Base-by-base conservation (phyloP, 1,140 invertebrate species). In the Atta colombica region DNA sequence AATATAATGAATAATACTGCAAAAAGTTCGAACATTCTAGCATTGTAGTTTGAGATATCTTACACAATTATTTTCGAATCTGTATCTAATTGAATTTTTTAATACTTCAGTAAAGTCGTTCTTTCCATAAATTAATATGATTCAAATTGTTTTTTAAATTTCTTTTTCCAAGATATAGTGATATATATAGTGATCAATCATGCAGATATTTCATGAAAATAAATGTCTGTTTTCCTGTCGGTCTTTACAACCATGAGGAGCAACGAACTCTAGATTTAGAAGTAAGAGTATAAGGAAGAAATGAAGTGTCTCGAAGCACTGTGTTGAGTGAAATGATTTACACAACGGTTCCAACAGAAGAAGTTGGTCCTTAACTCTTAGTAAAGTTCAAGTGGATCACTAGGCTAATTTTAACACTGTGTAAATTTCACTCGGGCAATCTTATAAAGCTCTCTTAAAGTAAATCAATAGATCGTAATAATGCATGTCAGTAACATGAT, bases 361-460 rank as follows among this genome's bases (percentile, higher is more conserved):
- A 74, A 58, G 12, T 82, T 31, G 39, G 45, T 25, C 55, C 51
- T 74, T 82, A 39, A 61, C 39, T 51, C 55, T 84, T 61, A 75
- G 80, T 84, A 31, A 72, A 18, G 55, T 84, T 63, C 80, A 84
- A 61, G 35, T 61, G 45, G 69, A 49, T 8, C 55, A n/a, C 21
- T 31, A 28, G 69, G 25, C 39, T 84, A 84, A 84, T 84, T 84
- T 84, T 84, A 84, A 84, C 80, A 31, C 25, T 7, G 55, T 58
- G 28, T 75, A 84, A 75, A 75, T 35, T 75, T 84, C 31, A 84
- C 45, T 75, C 28, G n/a, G n/a, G 18, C 4, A 53, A 49, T 3
- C 53, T 21, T 35, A 35, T 14, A 14, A 8, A 72, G 39, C 12
- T 60, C 25, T 58, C 16, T 8, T 45, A 7, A 16, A 12, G 21